Base-by-base conservation (phyloP, 2,888 invertebrate genomes). In the Tetropium fuscum region DNA sequence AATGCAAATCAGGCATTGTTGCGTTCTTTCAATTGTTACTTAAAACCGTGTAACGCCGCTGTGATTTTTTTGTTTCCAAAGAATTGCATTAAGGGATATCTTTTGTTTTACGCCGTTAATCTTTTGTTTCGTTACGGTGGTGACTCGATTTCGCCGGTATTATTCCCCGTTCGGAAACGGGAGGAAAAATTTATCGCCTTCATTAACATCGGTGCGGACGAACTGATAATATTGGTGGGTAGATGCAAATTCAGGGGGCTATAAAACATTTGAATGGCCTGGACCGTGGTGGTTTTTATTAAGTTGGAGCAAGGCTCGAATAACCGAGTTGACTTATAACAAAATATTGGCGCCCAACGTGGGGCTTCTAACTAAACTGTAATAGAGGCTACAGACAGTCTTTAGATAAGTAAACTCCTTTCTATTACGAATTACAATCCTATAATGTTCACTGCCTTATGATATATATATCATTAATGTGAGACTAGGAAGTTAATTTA, bases 1-100 rank as follows among this genome's bases (percentile, higher is more conserved):
- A 76, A 78, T 78, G 78, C 76, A 76, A 76, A 76, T 76, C 75
- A 72, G 73, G 71, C 73, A 74, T 76, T 76, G 76, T 76, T 74
- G 66, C 69, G 71, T 74, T 73, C 73, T 73, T 73, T 74, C 73
- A 73, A 74, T 74, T 72, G 74, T 74, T 76, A 76, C 77, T 77
- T 77, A 75, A 75, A 75, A 74, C 70, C 68, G 73, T 72, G 74
- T 75, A 73, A 70, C 71, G 72, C 66, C 68, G 65, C 67, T 67
- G 44, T 44, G 67, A 67, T 73, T 75, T 75, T 74, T 74, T 72
- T 72, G 72, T 64, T 58, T 61, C 34, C 63, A 69, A 77, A 76
- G 76, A 75, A 73, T 73, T 69, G 73, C 71, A 74, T 72, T 71
- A 73, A 74, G 74, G 74, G 74, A 66, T 64, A 68, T 61, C 75